Percentiles rank a stretch among this genome's conserved stretches.
phyloP scores from a whole-genome alignment of 2,888 invertebrate genomes.

The Terebella lapidaria region DNA sequence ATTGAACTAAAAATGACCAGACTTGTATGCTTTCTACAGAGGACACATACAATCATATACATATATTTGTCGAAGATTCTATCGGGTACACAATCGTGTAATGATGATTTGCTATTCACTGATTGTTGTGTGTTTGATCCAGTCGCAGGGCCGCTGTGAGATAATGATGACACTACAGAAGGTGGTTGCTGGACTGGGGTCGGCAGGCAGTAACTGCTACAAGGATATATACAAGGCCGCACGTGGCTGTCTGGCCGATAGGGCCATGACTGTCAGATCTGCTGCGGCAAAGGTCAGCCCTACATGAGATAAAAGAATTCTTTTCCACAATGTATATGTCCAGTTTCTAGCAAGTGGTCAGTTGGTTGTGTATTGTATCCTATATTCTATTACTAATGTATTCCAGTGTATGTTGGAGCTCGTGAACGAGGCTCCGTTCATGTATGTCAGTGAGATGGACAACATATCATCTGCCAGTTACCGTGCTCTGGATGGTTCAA shows the following conservation, averaged over 20 bases:
- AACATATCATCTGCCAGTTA: constrained; percentile 86
- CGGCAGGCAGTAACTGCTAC: constrained; percentile 71
- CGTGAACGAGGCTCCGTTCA: constrained; percentile 75
- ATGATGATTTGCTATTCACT: no score
- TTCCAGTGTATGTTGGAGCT: constrained; percentile 78
- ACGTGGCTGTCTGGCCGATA: constrained; percentile 79
- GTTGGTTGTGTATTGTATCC: no score
- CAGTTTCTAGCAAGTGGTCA: no score
- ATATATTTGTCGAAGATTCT: no score
- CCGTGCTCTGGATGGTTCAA: constrained; percentile 84
- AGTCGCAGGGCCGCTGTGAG: constrained; percentile 90
- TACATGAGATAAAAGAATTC: neutral
- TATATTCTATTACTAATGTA: no score
- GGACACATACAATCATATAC: no score
- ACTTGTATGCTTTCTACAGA: no score
- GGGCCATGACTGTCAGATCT: constrained; percentile 86
- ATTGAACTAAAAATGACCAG: no score
- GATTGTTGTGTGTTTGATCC: constrained; percentile 7
- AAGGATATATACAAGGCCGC: constrained; percentile 63
- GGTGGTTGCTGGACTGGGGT: constrained; percentile 87
- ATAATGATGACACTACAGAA: constrained; percentile 95
- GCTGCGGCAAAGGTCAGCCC: constrained; percentile 73
- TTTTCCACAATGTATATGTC: no score
- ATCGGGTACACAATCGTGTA: no score
- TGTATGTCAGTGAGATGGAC: constrained; percentile 83